Percentiles rank a stretch among this genome's conserved stretches.
Evolutionary conservation across 2,113 vertebrate genomes (phyloP).

Genomic region (Gnathonemus longibarbis): DNA sequence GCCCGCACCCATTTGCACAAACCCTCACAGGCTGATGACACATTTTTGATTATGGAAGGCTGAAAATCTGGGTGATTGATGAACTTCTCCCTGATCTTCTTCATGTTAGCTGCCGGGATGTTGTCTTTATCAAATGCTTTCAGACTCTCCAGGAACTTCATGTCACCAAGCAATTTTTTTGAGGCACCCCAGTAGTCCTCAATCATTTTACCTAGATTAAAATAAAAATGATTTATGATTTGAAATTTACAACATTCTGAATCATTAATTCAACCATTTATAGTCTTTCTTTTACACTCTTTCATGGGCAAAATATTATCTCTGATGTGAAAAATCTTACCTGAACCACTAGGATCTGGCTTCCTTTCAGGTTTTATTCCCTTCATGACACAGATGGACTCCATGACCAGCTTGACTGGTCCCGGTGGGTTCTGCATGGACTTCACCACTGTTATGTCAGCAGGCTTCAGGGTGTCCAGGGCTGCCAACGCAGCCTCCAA

Average conservation of each 20-base stretch:
- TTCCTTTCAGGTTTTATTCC: slow-evolving; percentile 79
- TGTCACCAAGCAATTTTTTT: slow-evolving; percentile 78
- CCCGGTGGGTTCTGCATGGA: slow-evolving; percentile 86
- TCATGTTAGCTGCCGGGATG: slow-evolving; percentile 68
- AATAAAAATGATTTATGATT: slow-evolving; percentile 3
- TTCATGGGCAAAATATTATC: background rate
- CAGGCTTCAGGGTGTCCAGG: slow-evolving; percentile 78
- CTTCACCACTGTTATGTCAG: slow-evolving; percentile 83
- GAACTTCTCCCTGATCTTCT: slow-evolving; percentile 79
- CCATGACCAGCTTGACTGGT: slow-evolving; percentile 86
- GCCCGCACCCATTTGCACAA: slow-evolving; percentile 89
- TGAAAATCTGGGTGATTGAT: slow-evolving; percentile 79
- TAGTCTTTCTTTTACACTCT: background rate
- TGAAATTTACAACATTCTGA: background rate
- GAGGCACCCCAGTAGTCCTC: slow-evolving; percentile 87
- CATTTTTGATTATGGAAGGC: slow-evolving; percentile 76
- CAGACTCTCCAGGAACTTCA: slow-evolving; percentile 82
- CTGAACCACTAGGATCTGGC: slow-evolving; percentile 75
- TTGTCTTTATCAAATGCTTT: slow-evolving; percentile 81
- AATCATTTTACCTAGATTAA: slow-evolving; percentile 78
- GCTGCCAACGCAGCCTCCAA: slow-evolving; percentile 75
- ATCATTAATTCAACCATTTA: background rate
- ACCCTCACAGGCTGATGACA: slow-evolving; percentile 86
- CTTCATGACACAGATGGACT: slow-evolving; percentile 90
- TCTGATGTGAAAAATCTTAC: slow-evolving; percentile 44